Base-by-base conservation (phyloP, 2,113 vertebrate species). In the Chloebia gouldiae region DNA sequence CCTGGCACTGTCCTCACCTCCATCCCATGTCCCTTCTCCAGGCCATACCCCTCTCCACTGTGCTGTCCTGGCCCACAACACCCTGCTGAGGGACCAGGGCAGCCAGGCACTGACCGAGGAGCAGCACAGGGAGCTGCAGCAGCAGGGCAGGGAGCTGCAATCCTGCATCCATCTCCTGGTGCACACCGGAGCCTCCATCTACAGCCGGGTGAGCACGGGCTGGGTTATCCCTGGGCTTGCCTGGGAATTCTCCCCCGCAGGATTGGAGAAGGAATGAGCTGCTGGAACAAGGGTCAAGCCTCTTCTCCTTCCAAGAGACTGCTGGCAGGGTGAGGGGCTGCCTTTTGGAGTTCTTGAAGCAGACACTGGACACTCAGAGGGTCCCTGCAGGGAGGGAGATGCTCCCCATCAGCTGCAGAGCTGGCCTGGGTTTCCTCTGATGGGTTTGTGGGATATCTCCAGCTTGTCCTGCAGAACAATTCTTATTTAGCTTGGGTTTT, bases 31-130 rank as follows among this genome's bases (percentile, higher is more conserved):
- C 33, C 18, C 1, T 77, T 88, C 69, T 42, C 20, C 88, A 97
- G 96, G 95, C 39, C 96, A 97, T 84, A 96, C 90, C 61, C 95
- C 97, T 1, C 95, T 97, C 2, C 96, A 97, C 82, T 97, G 97
- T 2, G 96, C 96, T 28, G 97, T 97, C 4, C 79, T 97, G 79
- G 89, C 97, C 21, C 97, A 97, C 86, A 97, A 97, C 4, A 2
- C 10, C 28, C 89, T 97, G 30, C 88, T 95, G 35, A 49, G 86
- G 35, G 96, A 96, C 4, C 95, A 60, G 53, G 11, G 60, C 21
- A 54, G 68, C 15, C 92, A 56, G 51, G 27, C 2, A 0, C 7
- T 71, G 75, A 1, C 53, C 0, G 70, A 80, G 35, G 64, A 96
- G 68, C 91, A 87, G 81, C 90, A 72, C 39, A 76, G 87, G n/a